A percentile compares a stretch with the other conserved stretches of the same genome.
phyloP scores from a whole-genome alignment of 1,140 invertebrate species.

The Diorhabda sublineata region DNA sequence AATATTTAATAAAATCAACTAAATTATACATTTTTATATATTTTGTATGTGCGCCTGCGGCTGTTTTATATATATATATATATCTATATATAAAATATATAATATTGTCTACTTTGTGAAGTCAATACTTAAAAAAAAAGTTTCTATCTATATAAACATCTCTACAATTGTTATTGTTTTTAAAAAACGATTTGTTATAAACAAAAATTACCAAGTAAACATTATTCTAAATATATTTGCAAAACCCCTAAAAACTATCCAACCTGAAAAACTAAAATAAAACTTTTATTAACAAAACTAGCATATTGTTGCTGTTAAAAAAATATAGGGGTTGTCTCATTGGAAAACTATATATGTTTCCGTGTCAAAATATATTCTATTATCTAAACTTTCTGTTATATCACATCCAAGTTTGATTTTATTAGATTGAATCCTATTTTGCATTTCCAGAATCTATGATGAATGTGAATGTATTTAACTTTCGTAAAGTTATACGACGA shows the following conservation, averaged over 20 bases:
- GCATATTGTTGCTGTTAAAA: conserved; percentile 32
- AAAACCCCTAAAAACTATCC: conserved; percentile 36
- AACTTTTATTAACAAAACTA: conserved; percentile 35
- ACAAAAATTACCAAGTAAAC: conserved; percentile 26
- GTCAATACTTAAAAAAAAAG: conserved; percentile 32
- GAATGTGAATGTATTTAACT: too few relatives aligned
- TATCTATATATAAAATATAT: conserved; percentile 26
- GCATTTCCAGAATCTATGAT: too few relatives aligned
- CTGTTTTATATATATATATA: conserved; percentile 29
- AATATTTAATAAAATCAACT: conserved; percentile 30
- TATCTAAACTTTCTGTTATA: too few relatives aligned
- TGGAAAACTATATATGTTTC: too few relatives aligned
- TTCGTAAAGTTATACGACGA: too few relatives aligned
- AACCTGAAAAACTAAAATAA: conserved; percentile 37
- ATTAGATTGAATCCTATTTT: too few relatives aligned
- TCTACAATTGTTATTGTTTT: conserved; percentile 27
- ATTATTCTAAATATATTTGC: conserved; percentile 32
- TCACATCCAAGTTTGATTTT: too few relatives aligned
- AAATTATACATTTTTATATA: conserved; percentile 22
- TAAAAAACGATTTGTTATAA: conserved; percentile 33
- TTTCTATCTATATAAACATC: conserved; percentile 32
- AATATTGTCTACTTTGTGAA: conserved; percentile 43
- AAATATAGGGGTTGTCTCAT: neutral
- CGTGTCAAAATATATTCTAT: too few relatives aligned
- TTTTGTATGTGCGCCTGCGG: conserved; percentile 35